These are phyloP conservation scores for Liasis olivaceus DNA, from an alignment of 2,797 vertebrate genomes.

Conservation along the genomic window DNA sequence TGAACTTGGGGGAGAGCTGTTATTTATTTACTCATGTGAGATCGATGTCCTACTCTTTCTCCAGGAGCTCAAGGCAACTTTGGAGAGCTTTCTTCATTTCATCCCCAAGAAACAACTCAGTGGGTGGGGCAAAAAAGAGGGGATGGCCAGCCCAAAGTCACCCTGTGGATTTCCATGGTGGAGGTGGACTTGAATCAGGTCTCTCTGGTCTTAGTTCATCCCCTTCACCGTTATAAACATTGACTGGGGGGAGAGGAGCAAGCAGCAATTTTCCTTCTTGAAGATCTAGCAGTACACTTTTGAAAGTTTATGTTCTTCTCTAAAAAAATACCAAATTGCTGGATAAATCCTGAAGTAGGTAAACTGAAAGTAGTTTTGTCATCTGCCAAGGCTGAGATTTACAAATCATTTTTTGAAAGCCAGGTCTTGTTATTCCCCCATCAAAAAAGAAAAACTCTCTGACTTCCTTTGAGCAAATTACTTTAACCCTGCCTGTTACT, in stretches of 20 bases:
- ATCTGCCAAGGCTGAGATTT: not conserved
- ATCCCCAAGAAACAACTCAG: not conserved
- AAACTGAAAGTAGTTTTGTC: not conserved
- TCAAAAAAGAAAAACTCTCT: not conserved
- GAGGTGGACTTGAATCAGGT: no score
- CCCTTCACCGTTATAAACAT: no score
- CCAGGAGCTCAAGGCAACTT: not conserved
- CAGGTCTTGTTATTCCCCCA: not conserved
- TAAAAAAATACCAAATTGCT: no score
- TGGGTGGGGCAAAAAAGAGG: no score
- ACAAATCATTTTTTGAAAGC: not conserved
- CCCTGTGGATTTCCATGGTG: no score
- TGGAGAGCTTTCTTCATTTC: not conserved
- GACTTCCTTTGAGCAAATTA: not conserved
- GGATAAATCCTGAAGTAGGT: no score
- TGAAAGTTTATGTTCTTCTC: not conserved
- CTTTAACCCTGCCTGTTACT: not conserved
- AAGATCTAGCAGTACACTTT: not conserved
- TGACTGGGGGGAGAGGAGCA: no score
- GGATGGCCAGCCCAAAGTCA: not conserved
- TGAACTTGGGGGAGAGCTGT: not conserved
- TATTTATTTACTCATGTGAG: not conserved
- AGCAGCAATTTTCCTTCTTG: no score
- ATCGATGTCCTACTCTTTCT: not conserved
- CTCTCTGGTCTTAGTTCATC: no score